These are phyloP conservation scores for Lepidothrix coronata DNA, from an alignment of 2,113 vertebrate genomes.

Conservation along the genomic window DNA sequence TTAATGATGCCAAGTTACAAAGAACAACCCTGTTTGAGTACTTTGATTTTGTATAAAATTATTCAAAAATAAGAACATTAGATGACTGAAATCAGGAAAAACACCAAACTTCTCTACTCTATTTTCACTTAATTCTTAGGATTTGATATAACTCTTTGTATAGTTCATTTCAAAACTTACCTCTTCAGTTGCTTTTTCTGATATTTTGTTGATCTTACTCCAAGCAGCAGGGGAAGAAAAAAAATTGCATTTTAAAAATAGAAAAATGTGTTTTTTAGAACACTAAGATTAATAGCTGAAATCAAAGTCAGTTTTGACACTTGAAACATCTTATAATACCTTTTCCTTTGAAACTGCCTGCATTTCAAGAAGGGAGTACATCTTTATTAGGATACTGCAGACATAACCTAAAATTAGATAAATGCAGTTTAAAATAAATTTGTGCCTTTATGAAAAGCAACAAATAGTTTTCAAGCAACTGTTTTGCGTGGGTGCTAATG, in stretches of 20 bases:
- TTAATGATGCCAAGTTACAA: not conserved
- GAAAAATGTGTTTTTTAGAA: not conserved
- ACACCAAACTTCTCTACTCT: not conserved
- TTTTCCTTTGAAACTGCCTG: conserved; percentile 18
- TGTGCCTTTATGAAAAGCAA: not conserved
- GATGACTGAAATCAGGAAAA: not conserved
- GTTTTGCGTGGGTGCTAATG: not conserved
- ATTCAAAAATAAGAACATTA: not conserved
- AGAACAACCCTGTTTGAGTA: not conserved
- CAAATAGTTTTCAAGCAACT: not conserved
- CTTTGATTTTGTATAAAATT: not conserved
- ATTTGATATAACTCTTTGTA: not conserved
- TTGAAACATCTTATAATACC: not conserved
- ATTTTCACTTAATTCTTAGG: not conserved
- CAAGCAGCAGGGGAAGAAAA: not conserved
- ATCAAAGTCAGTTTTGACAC: conserved; percentile 22
- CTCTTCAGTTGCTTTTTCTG: not conserved
- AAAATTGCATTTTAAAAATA: not conserved
- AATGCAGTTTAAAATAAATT: not conserved
- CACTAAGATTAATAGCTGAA: conserved; percentile 5
- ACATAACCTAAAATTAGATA: not conserved
- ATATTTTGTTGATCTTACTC: not conserved
- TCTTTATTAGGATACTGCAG: not conserved
- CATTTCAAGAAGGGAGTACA: not conserved
- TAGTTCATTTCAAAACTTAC: not conserved